These are phyloP conservation scores for Diachasma alloeum DNA, from an alignment of 1,140 invertebrate genomes.

Conservation along the genomic window DNA sequence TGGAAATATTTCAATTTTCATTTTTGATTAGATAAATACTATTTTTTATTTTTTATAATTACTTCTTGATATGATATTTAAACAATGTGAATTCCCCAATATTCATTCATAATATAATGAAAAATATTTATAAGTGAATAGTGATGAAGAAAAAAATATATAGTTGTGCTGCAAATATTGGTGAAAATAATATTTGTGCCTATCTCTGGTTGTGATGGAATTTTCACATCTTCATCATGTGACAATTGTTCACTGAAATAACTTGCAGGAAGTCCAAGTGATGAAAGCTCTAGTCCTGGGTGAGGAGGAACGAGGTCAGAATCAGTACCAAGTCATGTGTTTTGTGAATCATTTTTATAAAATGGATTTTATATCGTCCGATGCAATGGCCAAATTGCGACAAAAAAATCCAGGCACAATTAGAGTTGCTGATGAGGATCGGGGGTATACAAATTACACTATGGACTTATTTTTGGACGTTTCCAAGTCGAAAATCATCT, in stretches of 20 bases:
- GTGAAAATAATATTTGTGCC: background rate
- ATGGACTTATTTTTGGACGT: slow-evolving; percentile 83
- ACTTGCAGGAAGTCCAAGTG: slow-evolving; percentile 86
- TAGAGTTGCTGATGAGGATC: slow-evolving; percentile 89
- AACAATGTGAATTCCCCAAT: no score
- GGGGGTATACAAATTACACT: slow-evolving; percentile 79
- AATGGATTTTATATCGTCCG: slow-evolving; percentile 93
- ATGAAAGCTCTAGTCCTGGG: slow-evolving; percentile 90
- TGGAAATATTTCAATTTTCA: no score
- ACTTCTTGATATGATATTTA: no score
- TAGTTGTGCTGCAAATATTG: background rate
- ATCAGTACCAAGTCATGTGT: slow-evolving; percentile 90
- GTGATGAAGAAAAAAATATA: no score
- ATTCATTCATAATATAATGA: no score
- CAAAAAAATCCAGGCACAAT: slow-evolving; percentile 77
- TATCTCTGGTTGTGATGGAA: no score
- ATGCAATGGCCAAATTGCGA: slow-evolving; percentile 96
- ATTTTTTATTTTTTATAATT: no score
- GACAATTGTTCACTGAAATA: background rate
- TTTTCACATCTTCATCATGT: no score
- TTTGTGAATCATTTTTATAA: slow-evolving; percentile 90
- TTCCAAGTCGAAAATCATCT: slow-evolving; percentile 74
- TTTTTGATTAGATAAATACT: no score
- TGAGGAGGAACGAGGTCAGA: slow-evolving; percentile 92
- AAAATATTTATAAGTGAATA: no score